Evolutionary conservation across 2,113 vertebrate genomes (phyloP), one percentile per base, ranked within the genome.

Genomic region (Dicerorhinus sumatrensis): DNA sequence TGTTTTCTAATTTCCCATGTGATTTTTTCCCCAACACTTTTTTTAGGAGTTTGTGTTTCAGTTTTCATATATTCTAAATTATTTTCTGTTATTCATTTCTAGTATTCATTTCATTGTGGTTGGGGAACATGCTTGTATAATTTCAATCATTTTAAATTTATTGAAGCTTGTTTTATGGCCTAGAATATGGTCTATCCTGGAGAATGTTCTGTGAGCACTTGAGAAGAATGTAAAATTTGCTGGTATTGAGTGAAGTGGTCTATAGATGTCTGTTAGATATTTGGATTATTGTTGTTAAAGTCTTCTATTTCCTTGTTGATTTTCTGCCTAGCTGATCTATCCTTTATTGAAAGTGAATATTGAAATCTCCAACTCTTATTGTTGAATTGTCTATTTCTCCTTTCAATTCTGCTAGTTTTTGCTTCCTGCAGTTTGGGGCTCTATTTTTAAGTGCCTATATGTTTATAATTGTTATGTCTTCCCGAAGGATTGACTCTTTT

Each of bases 111-210:
- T 86, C 13, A 67, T 14, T 54, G 42, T 65, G 48, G 23, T 86
- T 80, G 9, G 17, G 67, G 39, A 72, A 46, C 14, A 69, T 63
- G 73, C 9, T 89, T 79, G 36, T 25, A 46, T 75, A 25, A 69
- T 81, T 97, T 75, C 18, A 81, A 54, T 77, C 3, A 83, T 88
- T 83, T 88, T 42, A 82, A 91, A 88, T 72, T 76, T 88, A 77
- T 54, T 36, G 58, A 79, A 5, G 2, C 10, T 88, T 96, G 8
- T 89, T 75, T 69, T n/a, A 48, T 69, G 29, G 12, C 58, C 25
- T 90, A 31, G 56, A 86, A 81, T 80, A 70, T 48, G 11, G 54
- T 63, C 69, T 46, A 17, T 54, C 31, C 33, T 96, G 77, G 60
- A 54, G 75, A 85, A 89, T 69, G 51, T 67, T 23, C 7, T 27